These are phyloP conservation scores for Thalassoma bifasciatum DNA, from an alignment of 2,113 vertebrate species.

Conservation along the genomic window DNA sequence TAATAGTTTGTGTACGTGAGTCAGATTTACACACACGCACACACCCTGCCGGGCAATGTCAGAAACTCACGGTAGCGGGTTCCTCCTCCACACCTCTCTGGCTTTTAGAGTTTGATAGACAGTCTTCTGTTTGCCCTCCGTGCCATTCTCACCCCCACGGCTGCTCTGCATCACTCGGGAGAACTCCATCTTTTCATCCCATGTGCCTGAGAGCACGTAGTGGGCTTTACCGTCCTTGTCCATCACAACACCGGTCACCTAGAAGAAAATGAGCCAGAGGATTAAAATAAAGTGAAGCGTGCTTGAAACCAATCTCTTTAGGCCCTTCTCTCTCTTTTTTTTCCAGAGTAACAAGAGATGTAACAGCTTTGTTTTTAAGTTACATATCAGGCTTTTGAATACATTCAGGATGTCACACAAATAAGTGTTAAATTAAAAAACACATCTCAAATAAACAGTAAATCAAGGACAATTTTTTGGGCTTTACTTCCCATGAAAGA, in stretches of 20 bases:
- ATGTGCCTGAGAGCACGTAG: slow-evolving; percentile 92
- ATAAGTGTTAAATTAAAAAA: too few relatives aligned
- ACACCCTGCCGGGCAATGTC: too few relatives aligned
- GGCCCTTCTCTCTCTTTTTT: too few relatives aligned
- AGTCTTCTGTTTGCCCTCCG: slow-evolving; percentile 86
- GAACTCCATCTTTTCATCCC: slow-evolving; percentile 98
- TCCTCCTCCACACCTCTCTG: slow-evolving; percentile 93
- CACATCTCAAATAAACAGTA: too few relatives aligned
- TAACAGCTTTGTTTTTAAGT: too few relatives aligned
- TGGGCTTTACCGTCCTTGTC: slow-evolving; percentile 92
- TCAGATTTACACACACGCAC: background rate
- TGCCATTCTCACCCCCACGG: slow-evolving; percentile 87
- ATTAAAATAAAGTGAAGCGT: background rate
- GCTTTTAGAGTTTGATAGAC: slow-evolving; percentile 87
- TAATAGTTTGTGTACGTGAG: background rate
- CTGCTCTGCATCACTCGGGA: slow-evolving; percentile 86
- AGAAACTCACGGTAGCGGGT: slow-evolving; percentile 90
- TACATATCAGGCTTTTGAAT: too few relatives aligned
- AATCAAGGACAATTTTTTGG: too few relatives aligned
- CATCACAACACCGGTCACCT: slow-evolving; percentile 96
- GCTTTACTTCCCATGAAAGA: too few relatives aligned
- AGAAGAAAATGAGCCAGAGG: background rate
- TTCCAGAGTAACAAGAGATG: too few relatives aligned
- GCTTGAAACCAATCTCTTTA: too few relatives aligned
- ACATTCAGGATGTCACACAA: too few relatives aligned